phyloP scores from a whole-genome alignment of 2,888 invertebrate genomes.

The Dendrolimus houi region DNA sequence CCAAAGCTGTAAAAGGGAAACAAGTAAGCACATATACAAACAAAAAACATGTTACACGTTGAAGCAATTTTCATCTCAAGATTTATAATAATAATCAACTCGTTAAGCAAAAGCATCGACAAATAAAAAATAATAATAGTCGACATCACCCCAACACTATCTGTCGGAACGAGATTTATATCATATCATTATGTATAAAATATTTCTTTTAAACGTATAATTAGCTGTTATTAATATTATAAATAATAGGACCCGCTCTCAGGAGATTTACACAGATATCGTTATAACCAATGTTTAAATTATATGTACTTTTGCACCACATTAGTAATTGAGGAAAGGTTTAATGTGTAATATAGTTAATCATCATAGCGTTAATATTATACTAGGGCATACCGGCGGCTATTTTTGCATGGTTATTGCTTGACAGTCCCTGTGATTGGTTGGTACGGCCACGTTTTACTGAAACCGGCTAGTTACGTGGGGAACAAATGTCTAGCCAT shows the following conservation, averaged over 20 bases:
- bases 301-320: slow-evolving; percentile 32
- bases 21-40: too few species aligned
- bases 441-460: too few species aligned
- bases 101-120: slow-evolving; percentile 9
- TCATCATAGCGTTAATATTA: too few species aligned
- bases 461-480: too few species aligned
- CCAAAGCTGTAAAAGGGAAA: too few species aligned
- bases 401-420: too few species aligned
- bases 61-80: too few species aligned
- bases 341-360: too few species aligned
- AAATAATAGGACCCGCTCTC: slow-evolving; percentile 52
- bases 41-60: too few species aligned
- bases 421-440: too few species aligned
- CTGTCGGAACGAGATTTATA: slow-evolving; percentile 61
- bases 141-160: slow-evolving; percentile 37
- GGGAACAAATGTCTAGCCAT: too few species aligned
- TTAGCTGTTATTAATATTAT: slow-evolving; percentile 75
- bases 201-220: slow-evolving; percentile 74
- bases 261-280: slow-evolving; percentile 30
- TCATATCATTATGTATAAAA: slow-evolving; percentile 74
- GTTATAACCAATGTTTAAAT: slow-evolving; percentile 31
- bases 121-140: slow-evolving; percentile 12
- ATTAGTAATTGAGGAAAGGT: not conserved
- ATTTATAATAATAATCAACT: not conserved
- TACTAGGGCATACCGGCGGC: too few species aligned